These are phyloP conservation scores for Pyxicephalus adspersus DNA, from an alignment of 2,113 vertebrate genomes.

Conservation along the genomic window DNA sequence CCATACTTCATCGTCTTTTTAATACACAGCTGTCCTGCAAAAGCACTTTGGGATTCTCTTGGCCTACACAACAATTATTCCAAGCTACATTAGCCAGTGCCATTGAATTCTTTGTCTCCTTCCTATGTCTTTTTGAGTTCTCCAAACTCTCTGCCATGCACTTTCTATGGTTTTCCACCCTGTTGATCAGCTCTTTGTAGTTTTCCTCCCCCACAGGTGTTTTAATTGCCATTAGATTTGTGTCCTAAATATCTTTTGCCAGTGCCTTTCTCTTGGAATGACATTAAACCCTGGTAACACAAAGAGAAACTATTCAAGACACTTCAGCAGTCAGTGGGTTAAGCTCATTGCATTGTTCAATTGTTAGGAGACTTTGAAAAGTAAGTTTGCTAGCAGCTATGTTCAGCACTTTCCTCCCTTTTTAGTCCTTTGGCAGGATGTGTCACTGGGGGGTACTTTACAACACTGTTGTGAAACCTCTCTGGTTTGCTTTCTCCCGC, in stretches of 20 bases:
- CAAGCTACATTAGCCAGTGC: neutral
- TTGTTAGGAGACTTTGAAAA: conserved; percentile 38
- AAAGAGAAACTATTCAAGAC: conserved; percentile 18
- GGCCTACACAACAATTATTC: neutral
- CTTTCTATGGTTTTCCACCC: conserved; percentile 1
- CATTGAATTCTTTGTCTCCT: conserved; percentile 6
- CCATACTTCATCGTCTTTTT: neutral
- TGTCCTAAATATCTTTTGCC: conserved; percentile 35
- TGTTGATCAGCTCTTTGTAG: conserved; percentile 9
- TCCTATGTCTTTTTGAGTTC: neutral
- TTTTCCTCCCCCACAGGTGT: conserved; percentile 32
- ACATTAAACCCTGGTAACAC: neutral
- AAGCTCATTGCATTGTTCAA: conserved; percentile 32
- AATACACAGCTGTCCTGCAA: neutral
- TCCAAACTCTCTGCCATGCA: neutral
- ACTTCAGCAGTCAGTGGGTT: conserved; percentile 27
- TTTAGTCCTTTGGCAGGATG: conserved; percentile 34
- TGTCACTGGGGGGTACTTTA: conserved; percentile 45
- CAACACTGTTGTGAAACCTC: conserved; percentile 28
- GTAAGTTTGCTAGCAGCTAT: conserved; percentile 49
- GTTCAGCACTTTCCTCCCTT: conserved; percentile 33
- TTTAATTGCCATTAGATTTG: conserved; percentile 47
- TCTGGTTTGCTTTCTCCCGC: conserved; percentile 35
- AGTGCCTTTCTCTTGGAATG: neutral
- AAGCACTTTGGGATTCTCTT: neutral